These are phyloP conservation scores for Alloplasta piceator DNA, from an alignment of 2,888 invertebrate species.

Conservation along the genomic window DNA sequence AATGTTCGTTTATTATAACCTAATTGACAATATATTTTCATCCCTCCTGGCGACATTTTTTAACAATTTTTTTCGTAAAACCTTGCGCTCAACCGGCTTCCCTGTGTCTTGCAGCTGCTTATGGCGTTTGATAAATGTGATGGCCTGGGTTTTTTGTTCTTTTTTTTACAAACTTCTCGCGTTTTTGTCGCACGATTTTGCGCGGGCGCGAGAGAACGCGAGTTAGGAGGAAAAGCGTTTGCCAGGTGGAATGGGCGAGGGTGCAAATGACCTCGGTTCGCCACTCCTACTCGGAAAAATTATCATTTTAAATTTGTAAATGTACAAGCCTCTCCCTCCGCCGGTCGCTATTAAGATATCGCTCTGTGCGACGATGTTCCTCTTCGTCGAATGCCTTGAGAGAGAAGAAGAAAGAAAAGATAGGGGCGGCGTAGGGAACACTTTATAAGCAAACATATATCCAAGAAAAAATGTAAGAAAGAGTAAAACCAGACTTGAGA, in stretches of 20 bases:
- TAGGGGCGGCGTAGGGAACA: conserved; percentile 32
- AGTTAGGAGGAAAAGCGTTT: conserved; percentile 22
- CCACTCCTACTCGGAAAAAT: conserved; percentile 73
- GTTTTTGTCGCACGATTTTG: conserved; percentile 32
- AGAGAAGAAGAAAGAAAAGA: conserved; percentile 59
- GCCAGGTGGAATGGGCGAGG: conserved; percentile 65
- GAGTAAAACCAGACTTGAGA: conserved; percentile 69
- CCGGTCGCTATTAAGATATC: conserved; percentile 72
- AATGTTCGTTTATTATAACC: conserved; percentile 19
- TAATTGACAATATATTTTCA: not conserved
- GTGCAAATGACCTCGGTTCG: conserved; percentile 74
- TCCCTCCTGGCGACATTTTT: conserved; percentile 13
- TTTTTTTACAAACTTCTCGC: conserved; percentile 64
- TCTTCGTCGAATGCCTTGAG: conserved; percentile 1
- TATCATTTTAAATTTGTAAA: conserved; percentile 80
- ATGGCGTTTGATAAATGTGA: conserved; percentile 73
- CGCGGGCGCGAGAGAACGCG: conserved; percentile 18
- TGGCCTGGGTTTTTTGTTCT: conserved; percentile 44
- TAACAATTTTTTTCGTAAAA: conserved; percentile 28
- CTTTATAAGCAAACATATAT: conserved; percentile 35
- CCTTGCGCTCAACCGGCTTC: conserved; percentile 37
- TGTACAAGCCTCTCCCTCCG: conserved; percentile 70
- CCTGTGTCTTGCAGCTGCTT: conserved; percentile 64
- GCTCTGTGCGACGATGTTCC: conserved; percentile 36
- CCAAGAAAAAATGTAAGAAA: conserved; percentile 52